These are phyloP conservation scores for Fulica atra DNA, from an alignment of 2,113 vertebrate genomes.

Conservation along the genomic window DNA sequence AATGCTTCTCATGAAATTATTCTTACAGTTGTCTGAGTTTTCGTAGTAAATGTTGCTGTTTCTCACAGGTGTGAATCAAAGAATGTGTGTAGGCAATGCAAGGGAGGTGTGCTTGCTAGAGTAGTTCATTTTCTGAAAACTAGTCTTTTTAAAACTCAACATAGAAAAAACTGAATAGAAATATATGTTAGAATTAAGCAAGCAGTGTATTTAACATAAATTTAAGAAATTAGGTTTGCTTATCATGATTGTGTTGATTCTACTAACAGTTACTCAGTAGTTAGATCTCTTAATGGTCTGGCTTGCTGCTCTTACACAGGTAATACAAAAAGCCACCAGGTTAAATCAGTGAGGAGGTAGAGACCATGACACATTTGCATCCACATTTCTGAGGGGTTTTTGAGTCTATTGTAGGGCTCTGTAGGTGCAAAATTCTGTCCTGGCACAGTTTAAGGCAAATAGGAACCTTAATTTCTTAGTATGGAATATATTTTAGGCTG, in stretches of 20 bases:
- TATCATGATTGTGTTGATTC: background rate
- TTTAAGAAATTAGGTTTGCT: background rate
- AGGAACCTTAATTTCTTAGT: background rate
- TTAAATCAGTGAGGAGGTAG: background rate
- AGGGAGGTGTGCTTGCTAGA: background rate
- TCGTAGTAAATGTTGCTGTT: background rate
- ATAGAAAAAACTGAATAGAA: background rate
- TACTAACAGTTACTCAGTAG: background rate
- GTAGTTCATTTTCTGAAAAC: background rate
- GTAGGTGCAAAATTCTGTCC: background rate
- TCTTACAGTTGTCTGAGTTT: background rate
- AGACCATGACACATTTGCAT: background rate
- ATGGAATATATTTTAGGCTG: background rate
- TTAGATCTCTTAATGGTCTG: background rate
- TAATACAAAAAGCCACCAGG: background rate
- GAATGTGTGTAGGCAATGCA: background rate
- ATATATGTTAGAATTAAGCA: background rate
- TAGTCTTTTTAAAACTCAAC: background rate
- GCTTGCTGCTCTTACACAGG: background rate
- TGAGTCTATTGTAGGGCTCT: background rate
- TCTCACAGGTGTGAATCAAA: background rate
- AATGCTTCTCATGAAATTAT: background rate
- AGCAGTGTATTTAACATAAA: background rate
- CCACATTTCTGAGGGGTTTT: background rate
- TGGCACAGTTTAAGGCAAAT: background rate